These are phyloP conservation scores for Procambarus virginalis DNA, from an alignment of 1,140 invertebrate species.

Conservation along the genomic window DNA sequence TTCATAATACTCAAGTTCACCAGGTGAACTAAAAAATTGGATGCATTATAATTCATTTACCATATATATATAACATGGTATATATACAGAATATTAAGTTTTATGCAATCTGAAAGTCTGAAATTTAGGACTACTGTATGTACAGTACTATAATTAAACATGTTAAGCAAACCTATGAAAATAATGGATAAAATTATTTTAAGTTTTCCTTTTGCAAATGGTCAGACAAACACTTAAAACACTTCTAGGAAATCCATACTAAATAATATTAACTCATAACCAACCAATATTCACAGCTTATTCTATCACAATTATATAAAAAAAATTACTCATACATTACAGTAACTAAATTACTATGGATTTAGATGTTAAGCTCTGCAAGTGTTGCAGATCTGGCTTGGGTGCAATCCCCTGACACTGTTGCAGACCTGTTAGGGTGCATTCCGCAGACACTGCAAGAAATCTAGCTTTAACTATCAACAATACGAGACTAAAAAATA, in stretches of 20 bases:
- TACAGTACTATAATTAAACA: no score
- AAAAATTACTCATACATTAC: neutral
- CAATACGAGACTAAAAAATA: slow-evolving; percentile 65
- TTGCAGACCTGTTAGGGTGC: slow-evolving; percentile 35
- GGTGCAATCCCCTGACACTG: slow-evolving; percentile 31
- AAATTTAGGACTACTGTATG: no score
- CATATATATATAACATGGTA: no score
- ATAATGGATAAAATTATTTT: no score
- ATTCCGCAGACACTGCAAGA: slow-evolving; percentile 32
- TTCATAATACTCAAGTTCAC: neutral
- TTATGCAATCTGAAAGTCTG: no score
- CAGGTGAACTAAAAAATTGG: no score
- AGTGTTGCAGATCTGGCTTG: slow-evolving; percentile 25
- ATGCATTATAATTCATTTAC: no score
- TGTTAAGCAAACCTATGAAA: no score
- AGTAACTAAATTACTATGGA: neutral
- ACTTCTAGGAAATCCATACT: neutral
- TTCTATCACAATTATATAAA: neutral
- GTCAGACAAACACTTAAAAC: no score
- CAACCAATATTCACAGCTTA: neutral
- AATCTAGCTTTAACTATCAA: slow-evolving; percentile 59
- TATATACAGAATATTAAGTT: no score
- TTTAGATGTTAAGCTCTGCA: slow-evolving; percentile 52
- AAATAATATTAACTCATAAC: no score
- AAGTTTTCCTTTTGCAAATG: no score